A percentile compares a stretch with the other conserved stretches of the same genome.
Evolutionary conservation across 2,113 vertebrate species (phyloP).

Genomic region (Crotophaga sulcirostris): DNA sequence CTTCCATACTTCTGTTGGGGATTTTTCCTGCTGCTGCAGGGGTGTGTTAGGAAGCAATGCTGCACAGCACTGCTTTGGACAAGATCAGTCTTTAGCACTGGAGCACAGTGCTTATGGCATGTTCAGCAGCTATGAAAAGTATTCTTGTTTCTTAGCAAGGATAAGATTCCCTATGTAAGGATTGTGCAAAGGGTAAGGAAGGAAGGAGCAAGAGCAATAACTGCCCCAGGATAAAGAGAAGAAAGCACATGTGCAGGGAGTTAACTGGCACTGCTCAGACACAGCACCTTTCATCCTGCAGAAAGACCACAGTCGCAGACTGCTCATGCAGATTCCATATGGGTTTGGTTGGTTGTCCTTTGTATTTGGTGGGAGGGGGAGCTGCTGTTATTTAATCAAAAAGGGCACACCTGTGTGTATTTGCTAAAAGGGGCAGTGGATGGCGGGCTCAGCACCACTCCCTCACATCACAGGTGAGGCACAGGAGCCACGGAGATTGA

Average conservation of each 20-base stretch:
- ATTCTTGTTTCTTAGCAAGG: not conserved
- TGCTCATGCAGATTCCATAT: accelerated
- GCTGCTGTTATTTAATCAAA: not conserved
- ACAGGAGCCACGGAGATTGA: not conserved
- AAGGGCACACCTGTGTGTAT: not conserved
- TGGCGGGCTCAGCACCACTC: not conserved
- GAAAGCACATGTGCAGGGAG: not conserved
- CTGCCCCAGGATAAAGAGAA: not conserved
- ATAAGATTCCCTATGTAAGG: not conserved
- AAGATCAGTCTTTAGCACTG: not conserved
- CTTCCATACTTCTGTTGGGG: not conserved
- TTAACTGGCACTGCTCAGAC: not conserved
- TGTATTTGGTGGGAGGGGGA: no score
- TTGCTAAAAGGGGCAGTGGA: not conserved
- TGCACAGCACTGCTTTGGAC: not conserved
- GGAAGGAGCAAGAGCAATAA: not conserved
- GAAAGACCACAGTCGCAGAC: not conserved
- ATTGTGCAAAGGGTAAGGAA: not conserved
- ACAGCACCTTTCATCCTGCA: not conserved
- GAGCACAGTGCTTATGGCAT: not conserved
- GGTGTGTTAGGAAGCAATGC: not conserved
- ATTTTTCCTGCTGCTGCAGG: not conserved
- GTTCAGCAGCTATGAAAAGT: not conserved
- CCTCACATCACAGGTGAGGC: not conserved
- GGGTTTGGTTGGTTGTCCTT: not conserved